Percentiles rank a stretch among this genome's conserved stretches.
Evolutionary conservation across 2,113 vertebrate genomes (phyloP).

Genomic region (Gasterosteus nipponicus): DNA sequence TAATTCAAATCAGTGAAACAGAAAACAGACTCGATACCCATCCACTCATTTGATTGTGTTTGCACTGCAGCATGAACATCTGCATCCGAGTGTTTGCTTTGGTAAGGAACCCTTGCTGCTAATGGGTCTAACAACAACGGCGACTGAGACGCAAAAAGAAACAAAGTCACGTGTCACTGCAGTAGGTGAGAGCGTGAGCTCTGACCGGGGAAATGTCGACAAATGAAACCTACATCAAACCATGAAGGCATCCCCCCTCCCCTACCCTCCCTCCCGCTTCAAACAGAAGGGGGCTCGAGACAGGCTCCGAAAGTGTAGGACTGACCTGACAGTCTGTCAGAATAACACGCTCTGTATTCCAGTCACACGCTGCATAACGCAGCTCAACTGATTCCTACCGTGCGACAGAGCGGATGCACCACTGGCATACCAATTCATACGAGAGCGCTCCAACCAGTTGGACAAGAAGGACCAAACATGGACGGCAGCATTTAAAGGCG

Average conservation of each 20-base stretch:
- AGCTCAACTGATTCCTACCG: constrained; percentile 11
- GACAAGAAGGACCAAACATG: neutral
- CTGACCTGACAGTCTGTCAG: constrained; percentile 45
- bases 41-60: constrained; percentile 40
- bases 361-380: constrained; percentile 45
- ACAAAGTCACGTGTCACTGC: constrained; percentile 23
- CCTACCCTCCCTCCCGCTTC: constrained; percentile 22
- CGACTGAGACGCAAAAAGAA: constrained; percentile 12
- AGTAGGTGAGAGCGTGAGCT: constrained; percentile 22
- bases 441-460: neutral
- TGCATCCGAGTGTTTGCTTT: constrained; percentile 38
- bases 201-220: constrained; percentile 46
- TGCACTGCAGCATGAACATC: constrained; percentile 41
- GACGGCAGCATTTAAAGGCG: neutral
- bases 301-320: constrained; percentile 13
- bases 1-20: constrained; percentile 14
- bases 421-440: constrained; percentile 39
- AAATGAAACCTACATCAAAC: constrained; percentile 62
- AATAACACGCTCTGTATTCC: constrained; percentile 55
- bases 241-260: constrained; percentile 50
- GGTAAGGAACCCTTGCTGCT: constrained; percentile 34
- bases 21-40: constrained; percentile 12
- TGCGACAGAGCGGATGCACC: constrained; percentile 31
- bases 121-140: neutral
- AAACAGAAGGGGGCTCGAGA: constrained; percentile 25